phyloP scores from a whole-genome alignment of 2,113 vertebrate genomes.

The Xiphophorus hellerii region DNA sequence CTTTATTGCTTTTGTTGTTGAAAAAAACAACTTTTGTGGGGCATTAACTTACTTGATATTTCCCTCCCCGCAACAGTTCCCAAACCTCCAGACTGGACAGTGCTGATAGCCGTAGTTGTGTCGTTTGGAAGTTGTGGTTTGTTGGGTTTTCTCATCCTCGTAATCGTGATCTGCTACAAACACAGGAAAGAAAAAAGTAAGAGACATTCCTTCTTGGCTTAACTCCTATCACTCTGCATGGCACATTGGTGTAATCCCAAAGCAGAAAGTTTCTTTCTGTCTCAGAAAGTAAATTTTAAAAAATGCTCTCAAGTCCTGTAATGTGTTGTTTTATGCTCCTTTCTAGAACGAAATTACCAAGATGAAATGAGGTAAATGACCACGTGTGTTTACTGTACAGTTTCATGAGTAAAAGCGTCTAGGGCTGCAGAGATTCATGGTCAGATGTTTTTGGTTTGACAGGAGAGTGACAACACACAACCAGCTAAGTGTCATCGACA shows the following conservation, averaged over 20 bases:
- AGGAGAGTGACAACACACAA: slow-evolving; percentile 64
- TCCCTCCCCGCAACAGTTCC: slow-evolving; percentile 34
- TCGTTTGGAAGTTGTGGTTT: slow-evolving; percentile 69
- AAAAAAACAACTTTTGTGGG: too few relatives aligned
- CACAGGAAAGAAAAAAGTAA: slow-evolving; percentile 70
- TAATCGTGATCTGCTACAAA: slow-evolving; percentile 72
- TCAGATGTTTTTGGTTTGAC: slow-evolving; percentile 4
- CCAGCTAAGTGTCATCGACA: slow-evolving; percentile 16
- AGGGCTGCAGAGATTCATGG: not conserved
- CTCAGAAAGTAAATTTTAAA: too few relatives aligned
- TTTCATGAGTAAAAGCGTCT: not conserved
- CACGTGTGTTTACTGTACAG: rapidly evolving
- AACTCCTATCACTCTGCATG: too few relatives aligned
- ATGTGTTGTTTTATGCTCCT: not conserved
- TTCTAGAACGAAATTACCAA: slow-evolving; percentile 68
- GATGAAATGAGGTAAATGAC: slow-evolving; percentile 70
- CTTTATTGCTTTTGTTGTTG: too few relatives aligned
- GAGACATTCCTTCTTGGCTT: not conserved
- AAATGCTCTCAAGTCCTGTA: too few relatives aligned
- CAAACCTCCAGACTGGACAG: slow-evolving; percentile 68
- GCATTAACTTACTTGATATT: not conserved
- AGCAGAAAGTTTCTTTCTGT: too few relatives aligned
- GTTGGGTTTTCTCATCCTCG: slow-evolving; percentile 72
- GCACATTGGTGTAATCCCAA: too few relatives aligned
- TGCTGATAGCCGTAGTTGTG: slow-evolving; percentile 74